Conservation (phyloP, 2,888 invertebrate species). For the Scaptodrosophila latifasciaeformis region DNA sequence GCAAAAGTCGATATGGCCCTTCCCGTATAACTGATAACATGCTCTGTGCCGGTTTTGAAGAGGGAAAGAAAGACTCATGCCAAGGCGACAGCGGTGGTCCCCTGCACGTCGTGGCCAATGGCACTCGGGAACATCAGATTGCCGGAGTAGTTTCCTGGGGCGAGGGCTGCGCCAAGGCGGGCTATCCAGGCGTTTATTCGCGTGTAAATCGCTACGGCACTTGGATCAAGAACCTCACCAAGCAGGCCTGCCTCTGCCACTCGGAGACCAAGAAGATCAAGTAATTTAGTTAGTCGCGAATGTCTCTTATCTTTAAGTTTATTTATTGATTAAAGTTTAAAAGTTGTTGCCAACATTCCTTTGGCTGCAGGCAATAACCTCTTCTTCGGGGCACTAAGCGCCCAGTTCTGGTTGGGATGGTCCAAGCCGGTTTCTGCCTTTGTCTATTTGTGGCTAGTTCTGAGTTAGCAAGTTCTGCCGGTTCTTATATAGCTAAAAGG, state of each 20-base stretch:
- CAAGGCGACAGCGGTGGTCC: slow-evolving; percentile 75
- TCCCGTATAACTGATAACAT: slow-evolving; percentile 73
- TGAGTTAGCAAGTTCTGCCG: slow-evolving; percentile 37
- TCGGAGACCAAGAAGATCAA: slow-evolving; percentile 72
- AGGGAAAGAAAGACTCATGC: slow-evolving; percentile 73
- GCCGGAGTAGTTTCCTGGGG: slow-evolving; percentile 83
- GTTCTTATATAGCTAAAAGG: slow-evolving; percentile 7
- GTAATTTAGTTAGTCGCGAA: slow-evolving; percentile 40
- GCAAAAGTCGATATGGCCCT: slow-evolving; percentile 71
- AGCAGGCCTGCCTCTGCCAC: slow-evolving; percentile 82
- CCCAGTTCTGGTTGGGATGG: neutral
- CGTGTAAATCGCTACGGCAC: slow-evolving; percentile 84
- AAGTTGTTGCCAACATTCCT: slow-evolving; percentile 22
- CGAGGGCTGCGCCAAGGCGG: slow-evolving; percentile 76
- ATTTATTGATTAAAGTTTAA: slow-evolving; percentile 51
- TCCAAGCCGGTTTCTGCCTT: slow-evolving; percentile 29
- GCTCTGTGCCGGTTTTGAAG: slow-evolving; percentile 71
- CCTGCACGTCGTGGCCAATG: slow-evolving; percentile 65
- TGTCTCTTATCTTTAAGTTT: slow-evolving; percentile 2
- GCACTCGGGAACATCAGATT: slow-evolving; percentile 62
- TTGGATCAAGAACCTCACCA: slow-evolving; percentile 82
- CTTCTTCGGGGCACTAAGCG: neutral
- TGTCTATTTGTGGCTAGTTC: slow-evolving; percentile 28
- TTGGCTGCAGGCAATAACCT: neutral
- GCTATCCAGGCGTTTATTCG: slow-evolving; percentile 87